Evolutionary conservation across 2,113 vertebrate genomes (phyloP), one percentile per base, ranked within the genome.

Genomic region (Pampusana beccarii): DNA sequence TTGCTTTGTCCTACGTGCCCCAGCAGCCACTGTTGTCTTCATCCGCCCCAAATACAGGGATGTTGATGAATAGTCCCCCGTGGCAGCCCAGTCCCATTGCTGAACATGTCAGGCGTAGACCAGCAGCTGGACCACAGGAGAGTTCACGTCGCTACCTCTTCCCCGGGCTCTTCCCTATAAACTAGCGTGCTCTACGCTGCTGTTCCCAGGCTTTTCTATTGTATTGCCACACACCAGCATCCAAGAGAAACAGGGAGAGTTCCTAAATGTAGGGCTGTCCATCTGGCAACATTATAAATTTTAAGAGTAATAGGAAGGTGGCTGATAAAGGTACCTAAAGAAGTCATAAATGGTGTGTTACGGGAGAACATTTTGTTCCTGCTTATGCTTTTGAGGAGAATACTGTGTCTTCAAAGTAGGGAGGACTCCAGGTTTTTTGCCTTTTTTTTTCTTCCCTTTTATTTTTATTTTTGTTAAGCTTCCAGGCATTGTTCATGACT

Each of bases 401-500:
- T 84, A 33, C n/a, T 73, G 2, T 66, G 50, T 71, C 86, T 94
- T 88, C 77, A 92, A 60, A 79, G 42, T 50, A 64, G 56, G 29
- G 64, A 90, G 80, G 51, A 74, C 42, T 86, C 57, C 2, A 11
- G 17, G 15, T 1, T 71, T 85, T 87, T 75, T 88, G 24, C 44
- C 17, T 10, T 46, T 46, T 44, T 44, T 46, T 19, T 46, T 38
- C n/a, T 46, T 18, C 44, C 44, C 44, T 46, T 46, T 46, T 46
- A 11, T 5, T 21, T n/a, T 40, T 10, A 23, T 50, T 54, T 31
- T 92, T 90, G 85, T 83, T 2, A 36, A 31, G 91, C 85, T 97
- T 97, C 96, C 96, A 80, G 94, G 94, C 90, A 97, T 96, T 96
- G 94, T 97, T 95, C 1, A 1, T 94, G 87, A 85, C 58, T 95